These are phyloP conservation scores for Mycogona germanica DNA, from an alignment of 2,888 invertebrate genomes.

Conservation along the genomic window DNA sequence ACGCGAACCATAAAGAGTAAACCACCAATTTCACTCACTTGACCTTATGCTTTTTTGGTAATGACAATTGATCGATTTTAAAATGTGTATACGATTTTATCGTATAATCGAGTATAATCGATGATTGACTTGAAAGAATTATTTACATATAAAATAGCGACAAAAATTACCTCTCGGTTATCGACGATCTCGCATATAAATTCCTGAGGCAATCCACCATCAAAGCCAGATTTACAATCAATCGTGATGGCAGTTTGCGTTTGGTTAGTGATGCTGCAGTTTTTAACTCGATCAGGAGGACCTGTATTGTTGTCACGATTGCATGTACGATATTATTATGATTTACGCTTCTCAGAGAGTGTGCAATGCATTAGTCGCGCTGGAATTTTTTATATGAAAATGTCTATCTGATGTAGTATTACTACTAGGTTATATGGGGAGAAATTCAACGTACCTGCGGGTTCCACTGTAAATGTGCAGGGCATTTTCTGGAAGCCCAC, in stretches of 20 bases:
- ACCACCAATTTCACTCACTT: no score
- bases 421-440: neutral
- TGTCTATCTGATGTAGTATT: neutral
- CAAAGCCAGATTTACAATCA: conserved; percentile 54
- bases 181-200: conserved; percentile 39
- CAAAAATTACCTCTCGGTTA: conserved; percentile 18
- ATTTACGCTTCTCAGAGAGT: no score
- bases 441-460: conserved; percentile 14
- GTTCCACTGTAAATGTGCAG: conserved; percentile 15
- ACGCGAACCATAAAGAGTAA: no score
- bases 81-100: no score
- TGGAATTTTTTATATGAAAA: no score
- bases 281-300: conserved; percentile 73
- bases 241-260: conserved; percentile 70
- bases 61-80: no score
- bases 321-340: no score
- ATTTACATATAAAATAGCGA: neutral
- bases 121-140: no score
- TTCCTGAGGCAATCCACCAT: conserved; percentile 14
- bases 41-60: no score
- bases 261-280: conserved; percentile 76
- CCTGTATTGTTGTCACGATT: no score
- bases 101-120: no score
- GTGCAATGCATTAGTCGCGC: no score
- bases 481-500: conserved; percentile 16